Conservation (phyloP, 1,140 invertebrate species). For the Lepidostoma basale region DNA sequence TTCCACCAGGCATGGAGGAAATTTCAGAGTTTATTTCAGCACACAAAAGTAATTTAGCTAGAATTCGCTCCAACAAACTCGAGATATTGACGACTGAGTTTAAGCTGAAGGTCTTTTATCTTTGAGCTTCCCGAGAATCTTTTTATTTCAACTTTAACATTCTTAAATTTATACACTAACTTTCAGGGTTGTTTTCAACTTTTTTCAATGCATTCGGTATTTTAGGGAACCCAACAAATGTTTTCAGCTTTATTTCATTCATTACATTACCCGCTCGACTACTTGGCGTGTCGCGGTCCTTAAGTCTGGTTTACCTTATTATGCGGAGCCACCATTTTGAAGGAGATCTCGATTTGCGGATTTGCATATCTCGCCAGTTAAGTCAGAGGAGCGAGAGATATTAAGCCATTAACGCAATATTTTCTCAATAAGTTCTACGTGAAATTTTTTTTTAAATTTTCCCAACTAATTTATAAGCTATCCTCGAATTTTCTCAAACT, state of each 20-base stretch:
- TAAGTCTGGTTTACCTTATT: background rate
- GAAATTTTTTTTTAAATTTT: background rate
- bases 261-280: background rate
- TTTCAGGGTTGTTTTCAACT: conserved; percentile 3
- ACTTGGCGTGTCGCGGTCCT: background rate
- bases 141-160: conserved; percentile 9
- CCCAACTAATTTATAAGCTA: background rate
- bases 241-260: background rate
- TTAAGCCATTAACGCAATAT: background rate
- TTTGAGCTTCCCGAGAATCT: background rate
- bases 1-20: conserved; percentile 1
- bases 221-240: conserved; percentile 8
- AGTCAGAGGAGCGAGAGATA: background rate
- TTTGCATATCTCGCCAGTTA: background rate
- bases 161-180: conserved; percentile 9
- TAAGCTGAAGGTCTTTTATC: conserved; percentile 16
- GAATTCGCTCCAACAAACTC: conserved; percentile 19
- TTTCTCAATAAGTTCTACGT: background rate
- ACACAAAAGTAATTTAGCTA: conserved; percentile 24
- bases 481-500: background rate
- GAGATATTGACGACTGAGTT: conserved; percentile 18
- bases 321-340: background rate
- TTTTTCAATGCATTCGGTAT: conserved; percentile 1
- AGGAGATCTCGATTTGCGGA: too few relatives aligned
- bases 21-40: conserved; percentile 11